Percentiles rank a stretch among this genome's conserved stretches.
Evolutionary conservation across 2,113 vertebrate genomes (phyloP).

Genomic region (Malaclemys terrapin): DNA sequence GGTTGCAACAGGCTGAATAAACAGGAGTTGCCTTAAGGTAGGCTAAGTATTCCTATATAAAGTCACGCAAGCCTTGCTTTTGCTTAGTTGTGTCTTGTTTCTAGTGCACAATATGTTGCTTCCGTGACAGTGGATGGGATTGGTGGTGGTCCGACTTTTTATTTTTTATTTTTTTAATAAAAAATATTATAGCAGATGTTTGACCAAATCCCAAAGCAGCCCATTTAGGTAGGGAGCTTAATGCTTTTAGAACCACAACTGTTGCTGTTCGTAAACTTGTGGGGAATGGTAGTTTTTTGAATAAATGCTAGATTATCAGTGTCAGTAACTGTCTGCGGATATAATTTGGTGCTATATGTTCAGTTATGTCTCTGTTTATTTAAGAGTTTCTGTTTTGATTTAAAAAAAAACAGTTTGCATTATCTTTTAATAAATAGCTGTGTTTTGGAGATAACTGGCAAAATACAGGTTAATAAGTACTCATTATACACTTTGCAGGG

Average conservation of each 20-base stretch:
- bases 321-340: background rate
- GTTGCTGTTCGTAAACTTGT: background rate
- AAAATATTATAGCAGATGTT: conserved; percentile 1
- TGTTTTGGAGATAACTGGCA: background rate
- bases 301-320: background rate
- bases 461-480: background rate
- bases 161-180: conserved; percentile 26
- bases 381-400: background rate
- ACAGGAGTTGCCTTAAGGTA: conserved; percentile 76
- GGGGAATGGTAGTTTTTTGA: background rate
- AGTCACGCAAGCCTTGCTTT: conserved; percentile 77
- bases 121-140: conserved; percentile 58
- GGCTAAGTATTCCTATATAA: conserved; percentile 63
- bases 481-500: background rate
- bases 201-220: background rate
- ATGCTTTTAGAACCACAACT: background rate
- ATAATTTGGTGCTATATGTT: background rate
- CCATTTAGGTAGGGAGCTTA: background rate
- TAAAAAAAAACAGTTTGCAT: background rate
- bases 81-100: conserved; percentile 57
- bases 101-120: conserved; percentile 55
- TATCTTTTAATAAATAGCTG: background rate
- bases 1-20: conserved; percentile 67
- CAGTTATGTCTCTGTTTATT: background rate
- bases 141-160: background rate